A percentile compares a stretch with the other conserved stretches of the same genome.
Conservation (phyloP, 64 coral and sea anemone genomes). For the Dendrophyllia cribrosa region DNA sequence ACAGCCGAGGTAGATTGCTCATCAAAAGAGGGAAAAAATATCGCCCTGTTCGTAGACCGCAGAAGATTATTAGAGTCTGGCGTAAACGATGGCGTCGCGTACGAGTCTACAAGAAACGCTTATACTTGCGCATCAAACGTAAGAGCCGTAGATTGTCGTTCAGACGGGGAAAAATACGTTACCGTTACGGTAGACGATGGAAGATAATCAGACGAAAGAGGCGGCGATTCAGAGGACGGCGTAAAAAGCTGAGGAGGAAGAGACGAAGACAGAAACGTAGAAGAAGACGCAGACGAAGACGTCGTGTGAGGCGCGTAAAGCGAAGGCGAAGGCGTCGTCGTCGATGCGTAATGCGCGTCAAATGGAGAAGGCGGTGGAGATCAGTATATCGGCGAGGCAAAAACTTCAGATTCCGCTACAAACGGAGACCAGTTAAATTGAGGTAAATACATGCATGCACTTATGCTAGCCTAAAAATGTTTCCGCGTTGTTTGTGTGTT, state of each 20-base stretch:
- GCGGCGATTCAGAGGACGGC: background rate
- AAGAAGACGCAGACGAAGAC: background rate
- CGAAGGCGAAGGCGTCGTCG: background rate
- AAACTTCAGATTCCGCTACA: background rate
- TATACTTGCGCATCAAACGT: background rate
- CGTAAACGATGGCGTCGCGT: background rate
- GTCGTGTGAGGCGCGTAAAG: background rate
- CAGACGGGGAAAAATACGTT: background rate
- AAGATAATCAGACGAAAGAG: constrained; percentile 1
- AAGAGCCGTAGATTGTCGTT: background rate
- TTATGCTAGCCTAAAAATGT: background rate
- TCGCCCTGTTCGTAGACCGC: background rate
- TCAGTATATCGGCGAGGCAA: constrained; percentile 3
- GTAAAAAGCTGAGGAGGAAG: background rate
- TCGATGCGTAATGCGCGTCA: background rate
- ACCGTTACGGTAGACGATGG: background rate
- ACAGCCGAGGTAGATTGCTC: background rate
- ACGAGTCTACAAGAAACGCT: background rate
- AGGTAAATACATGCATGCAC: background rate
- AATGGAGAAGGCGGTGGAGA: constrained; percentile 3
- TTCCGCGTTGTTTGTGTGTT: no score
- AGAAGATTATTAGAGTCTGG: background rate
- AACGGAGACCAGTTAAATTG: background rate
- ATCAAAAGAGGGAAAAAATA: background rate
- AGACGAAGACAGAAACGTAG: background rate